Conservation (phyloP, 2,888 invertebrate genomes). For the Spicauda simplicius region DNA sequence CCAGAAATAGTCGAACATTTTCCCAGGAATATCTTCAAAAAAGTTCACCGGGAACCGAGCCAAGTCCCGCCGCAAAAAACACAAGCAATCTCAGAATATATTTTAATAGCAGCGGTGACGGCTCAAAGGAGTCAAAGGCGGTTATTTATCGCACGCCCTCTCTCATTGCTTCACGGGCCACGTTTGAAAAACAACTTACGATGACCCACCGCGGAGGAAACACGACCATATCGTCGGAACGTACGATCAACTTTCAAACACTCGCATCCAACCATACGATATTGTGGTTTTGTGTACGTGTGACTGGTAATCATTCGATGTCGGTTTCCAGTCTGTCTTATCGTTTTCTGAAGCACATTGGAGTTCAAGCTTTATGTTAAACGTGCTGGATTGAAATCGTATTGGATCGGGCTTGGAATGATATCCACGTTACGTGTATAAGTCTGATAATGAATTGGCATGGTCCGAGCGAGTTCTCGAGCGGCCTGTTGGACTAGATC, state of each 20-base stretch:
- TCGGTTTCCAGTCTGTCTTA: conserved; percentile 76
- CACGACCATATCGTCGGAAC: conserved; percentile 38
- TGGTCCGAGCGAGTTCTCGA: conserved; percentile 71
- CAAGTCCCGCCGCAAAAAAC: conserved; percentile 68
- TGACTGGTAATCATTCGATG: conserved; percentile 82
- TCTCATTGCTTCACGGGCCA: conserved; percentile 78
- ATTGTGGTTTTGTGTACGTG: conserved; percentile 66
- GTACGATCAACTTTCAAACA: conserved; percentile 64
- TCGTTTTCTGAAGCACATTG: conserved; percentile 48
- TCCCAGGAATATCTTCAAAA: conserved; percentile 45
- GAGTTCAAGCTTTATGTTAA: conserved; percentile 50
- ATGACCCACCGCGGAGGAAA: conserved; percentile 46
- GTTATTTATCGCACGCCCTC: conserved; percentile 85
- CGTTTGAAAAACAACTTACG: conserved; percentile 72
- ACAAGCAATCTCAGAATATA: conserved; percentile 78
- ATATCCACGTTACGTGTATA: conserved; percentile 69
- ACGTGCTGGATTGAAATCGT: conserved; percentile 46
- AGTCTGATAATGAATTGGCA: conserved; percentile 80
- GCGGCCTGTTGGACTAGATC: conserved; percentile 54
- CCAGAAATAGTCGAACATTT: conserved; percentile 38
- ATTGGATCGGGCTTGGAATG: conserved; percentile 49
- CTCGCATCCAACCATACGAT: conserved; percentile 59
- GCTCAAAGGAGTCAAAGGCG: conserved; percentile 82
- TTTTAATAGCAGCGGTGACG: conserved; percentile 83
- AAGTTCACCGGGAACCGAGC: conserved; percentile 58